Percentiles rank a stretch among this genome's conserved stretches.
Evolutionary conservation across 2,888 invertebrate genomes (phyloP).

Genomic region (Lottia scabra): DNA sequence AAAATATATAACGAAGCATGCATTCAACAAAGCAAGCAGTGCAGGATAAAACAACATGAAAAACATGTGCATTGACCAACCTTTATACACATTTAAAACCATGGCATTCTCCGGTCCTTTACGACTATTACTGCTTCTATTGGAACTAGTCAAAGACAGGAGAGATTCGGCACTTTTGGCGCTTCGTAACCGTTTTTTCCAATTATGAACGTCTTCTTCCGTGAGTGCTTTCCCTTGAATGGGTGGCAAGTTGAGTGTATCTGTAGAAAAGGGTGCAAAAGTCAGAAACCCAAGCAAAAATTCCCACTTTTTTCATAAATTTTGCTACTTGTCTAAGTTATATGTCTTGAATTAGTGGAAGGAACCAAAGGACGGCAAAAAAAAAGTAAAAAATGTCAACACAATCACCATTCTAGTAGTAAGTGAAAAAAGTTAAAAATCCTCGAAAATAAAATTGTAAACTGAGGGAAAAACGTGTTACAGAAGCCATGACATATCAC

Average conservation of each 20-base stretch:
- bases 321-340: too few relatives aligned
- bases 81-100: conserved; percentile 30
- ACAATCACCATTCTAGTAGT: not conserved
- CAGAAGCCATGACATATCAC: not conserved
- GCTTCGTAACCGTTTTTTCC: conserved; percentile 58
- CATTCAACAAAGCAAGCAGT: too few relatives aligned
- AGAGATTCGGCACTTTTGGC: conserved; percentile 63
- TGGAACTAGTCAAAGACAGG: conserved; percentile 44
- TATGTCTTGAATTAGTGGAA: too few relatives aligned
- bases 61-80: conserved; percentile 5
- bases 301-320: too few relatives aligned
- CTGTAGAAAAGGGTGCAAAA: conserved; percentile 10
- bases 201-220: conserved; percentile 62
- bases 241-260: conserved; percentile 11
- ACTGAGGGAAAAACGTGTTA: conserved; percentile 7
- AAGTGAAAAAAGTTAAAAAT: not conserved
- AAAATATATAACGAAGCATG: too few relatives aligned
- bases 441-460: not conserved
- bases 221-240: conserved; percentile 56
- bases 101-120: conserved; percentile 17
- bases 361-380: too few relatives aligned
- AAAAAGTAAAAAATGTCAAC: too few relatives aligned
- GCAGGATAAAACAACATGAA: too few relatives aligned
- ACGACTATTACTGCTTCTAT: conserved; percentile 27
- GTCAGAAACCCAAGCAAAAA: not conserved